Evolutionary conservation across 2,113 vertebrate species (phyloP).

Genomic region (Hydropotes inermis): DNA sequence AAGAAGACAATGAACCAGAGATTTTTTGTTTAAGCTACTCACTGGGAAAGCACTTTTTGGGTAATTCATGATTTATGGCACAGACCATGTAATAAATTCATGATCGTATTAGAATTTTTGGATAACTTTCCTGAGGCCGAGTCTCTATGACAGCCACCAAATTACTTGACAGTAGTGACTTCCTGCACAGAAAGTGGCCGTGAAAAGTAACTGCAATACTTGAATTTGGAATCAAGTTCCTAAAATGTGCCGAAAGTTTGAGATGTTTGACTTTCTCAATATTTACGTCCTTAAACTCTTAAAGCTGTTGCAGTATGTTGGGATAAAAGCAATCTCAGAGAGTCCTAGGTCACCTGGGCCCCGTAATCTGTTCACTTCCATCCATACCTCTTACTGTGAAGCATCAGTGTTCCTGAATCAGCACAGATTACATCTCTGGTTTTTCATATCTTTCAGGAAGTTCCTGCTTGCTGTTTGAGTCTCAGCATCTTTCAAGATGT

Average conservation of each 20-base stretch:
- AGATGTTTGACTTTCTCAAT: background rate
- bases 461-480: background rate
- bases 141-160: background rate
- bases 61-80: background rate
- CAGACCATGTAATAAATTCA: background rate
- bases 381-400: background rate
- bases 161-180: background rate
- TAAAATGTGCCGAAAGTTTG: background rate
- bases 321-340: background rate
- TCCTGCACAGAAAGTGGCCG: background rate
- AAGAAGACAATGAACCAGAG: background rate
- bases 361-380: background rate
- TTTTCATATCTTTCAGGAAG: background rate
- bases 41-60: background rate
- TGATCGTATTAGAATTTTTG: background rate
- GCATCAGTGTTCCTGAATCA: background rate
- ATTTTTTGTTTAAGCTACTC: background rate
- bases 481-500: background rate
- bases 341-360: no score
- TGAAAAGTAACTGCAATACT: background rate
- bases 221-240: background rate
- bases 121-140: background rate
- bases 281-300: background rate
- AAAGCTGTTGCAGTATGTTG: background rate
- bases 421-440: background rate